phyloP scores from a whole-genome alignment of 1,140 invertebrate genomes.

The Drosophila pandora region DNA sequence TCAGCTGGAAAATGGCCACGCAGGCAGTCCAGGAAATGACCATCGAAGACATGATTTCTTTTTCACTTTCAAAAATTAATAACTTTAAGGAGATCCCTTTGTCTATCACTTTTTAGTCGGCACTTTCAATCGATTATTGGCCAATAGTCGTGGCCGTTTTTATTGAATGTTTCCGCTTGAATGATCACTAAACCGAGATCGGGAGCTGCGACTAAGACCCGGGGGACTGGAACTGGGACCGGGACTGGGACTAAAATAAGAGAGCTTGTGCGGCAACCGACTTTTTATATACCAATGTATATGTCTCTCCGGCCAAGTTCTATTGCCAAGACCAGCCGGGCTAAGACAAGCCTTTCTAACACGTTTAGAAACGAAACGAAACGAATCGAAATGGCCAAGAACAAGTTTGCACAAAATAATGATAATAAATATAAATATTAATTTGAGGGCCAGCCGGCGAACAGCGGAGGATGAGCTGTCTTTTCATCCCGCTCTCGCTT shows the following conservation, averaged over 20 bases:
- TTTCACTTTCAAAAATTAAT: not conserved
- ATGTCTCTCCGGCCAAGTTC: slow-evolving; percentile 56
- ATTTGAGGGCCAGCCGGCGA: slow-evolving; percentile 61
- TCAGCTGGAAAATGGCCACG: slow-evolving; percentile 50
- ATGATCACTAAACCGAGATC: slow-evolving; percentile 58
- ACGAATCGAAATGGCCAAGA: slow-evolving; percentile 67
- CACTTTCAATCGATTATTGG: slow-evolving; percentile 52
- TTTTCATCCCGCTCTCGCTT: not conserved
- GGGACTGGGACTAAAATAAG: slow-evolving; percentile 37
- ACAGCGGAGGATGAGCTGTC: slow-evolving; percentile 42
- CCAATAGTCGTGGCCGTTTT: slow-evolving; percentile 74
- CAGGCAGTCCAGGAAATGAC: slow-evolving; percentile 14
- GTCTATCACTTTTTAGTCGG: slow-evolving; percentile 10
- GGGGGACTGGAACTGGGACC: slow-evolving; percentile 15
- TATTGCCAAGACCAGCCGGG: slow-evolving; percentile 51
- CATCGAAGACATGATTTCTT: slow-evolving; percentile 40
- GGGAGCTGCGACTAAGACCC: slow-evolving; percentile 5
- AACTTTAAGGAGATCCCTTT: slow-evolving; percentile 8
- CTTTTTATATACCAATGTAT: slow-evolving; percentile 36
- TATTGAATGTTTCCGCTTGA: slow-evolving; percentile 78
- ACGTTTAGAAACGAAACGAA: slow-evolving; percentile 63
- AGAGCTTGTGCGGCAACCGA: slow-evolving; percentile 52
- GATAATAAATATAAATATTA: slow-evolving; percentile 82
- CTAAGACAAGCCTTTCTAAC: slow-evolving; percentile 74
- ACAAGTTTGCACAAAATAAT: slow-evolving; percentile 79